Conservation (phyloP, 2,113 vertebrate genomes). For the Otis tarda region DNA sequence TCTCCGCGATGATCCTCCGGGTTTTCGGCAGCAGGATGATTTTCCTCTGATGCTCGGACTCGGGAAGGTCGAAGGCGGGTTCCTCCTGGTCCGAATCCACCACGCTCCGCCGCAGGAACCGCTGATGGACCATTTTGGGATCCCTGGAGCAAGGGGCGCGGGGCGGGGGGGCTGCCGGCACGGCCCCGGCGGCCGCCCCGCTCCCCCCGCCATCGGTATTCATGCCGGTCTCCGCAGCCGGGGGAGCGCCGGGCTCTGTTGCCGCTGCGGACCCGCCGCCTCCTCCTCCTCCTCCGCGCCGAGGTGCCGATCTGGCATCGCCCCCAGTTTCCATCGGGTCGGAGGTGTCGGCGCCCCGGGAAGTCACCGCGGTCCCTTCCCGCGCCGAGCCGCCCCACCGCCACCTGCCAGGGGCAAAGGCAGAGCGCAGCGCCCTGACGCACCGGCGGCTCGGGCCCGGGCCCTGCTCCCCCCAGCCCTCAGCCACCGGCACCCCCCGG, state of each 20-base stretch:
- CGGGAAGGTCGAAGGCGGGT: constrained; percentile 77
- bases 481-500: not conserved
- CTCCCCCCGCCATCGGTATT: constrained; percentile 77
- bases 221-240: constrained; percentile 73
- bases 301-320: constrained; percentile 70
- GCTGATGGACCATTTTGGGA: constrained; percentile 78
- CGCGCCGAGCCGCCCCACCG: constrained; percentile 44
- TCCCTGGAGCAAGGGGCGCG: constrained; percentile 56
- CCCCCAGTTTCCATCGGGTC: constrained; percentile 80
- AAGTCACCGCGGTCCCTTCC: constrained; percentile 74
- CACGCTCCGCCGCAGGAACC: constrained; percentile 89
- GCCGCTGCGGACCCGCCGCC: constrained; percentile 22
- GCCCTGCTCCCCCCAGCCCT: too few relatives aligned
- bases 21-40: constrained; percentile 76
- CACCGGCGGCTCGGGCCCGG: not conserved
- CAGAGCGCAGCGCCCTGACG: constrained; percentile 6
- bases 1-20: constrained; percentile 74
- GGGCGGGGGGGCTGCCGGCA: constrained; percentile 57
- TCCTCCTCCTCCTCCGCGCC: constrained; percentile 54
- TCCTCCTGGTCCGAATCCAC: constrained; percentile 92
- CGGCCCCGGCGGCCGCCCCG: constrained; percentile 68
- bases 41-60: constrained; percentile 74
- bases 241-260: constrained; percentile 62
- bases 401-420: constrained; percentile 47
- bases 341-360: constrained; percentile 57